Conservation (phyloP, 2,113 vertebrate genomes). For the Centropristis striata region DNA sequence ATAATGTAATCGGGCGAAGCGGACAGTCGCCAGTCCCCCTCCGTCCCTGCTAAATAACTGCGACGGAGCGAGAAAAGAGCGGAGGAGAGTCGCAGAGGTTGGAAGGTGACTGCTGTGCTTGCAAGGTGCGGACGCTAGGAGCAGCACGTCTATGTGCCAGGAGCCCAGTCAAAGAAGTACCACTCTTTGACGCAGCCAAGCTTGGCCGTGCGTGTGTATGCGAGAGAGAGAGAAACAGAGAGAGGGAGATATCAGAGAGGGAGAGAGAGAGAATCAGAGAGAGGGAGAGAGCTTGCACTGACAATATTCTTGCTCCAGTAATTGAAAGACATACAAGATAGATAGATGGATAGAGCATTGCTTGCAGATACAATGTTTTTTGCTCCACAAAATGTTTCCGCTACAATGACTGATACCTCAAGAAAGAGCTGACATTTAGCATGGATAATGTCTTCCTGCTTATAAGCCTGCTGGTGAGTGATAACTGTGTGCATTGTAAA, state of each 20-base stretch:
- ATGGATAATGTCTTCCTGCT: conserved; percentile 23
- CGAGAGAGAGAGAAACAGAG: not conserved
- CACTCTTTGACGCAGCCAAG: conserved; percentile 70
- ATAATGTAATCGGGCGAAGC: conserved; percentile 18
- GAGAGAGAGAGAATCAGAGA: not conserved
- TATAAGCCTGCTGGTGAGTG: conserved; percentile 11
- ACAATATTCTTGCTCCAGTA: not conserved
- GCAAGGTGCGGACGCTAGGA: conserved; percentile 80
- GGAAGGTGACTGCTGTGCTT: conserved; percentile 85
- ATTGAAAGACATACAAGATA: conserved; percentile 8
- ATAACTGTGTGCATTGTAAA: conserved; percentile 35
- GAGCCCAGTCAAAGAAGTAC: conserved; percentile 60
- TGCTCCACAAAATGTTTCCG: conserved; percentile 11
- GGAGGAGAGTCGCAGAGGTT: conserved; percentile 81
- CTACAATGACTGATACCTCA: conserved; percentile 19
- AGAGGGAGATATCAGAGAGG: not conserved
- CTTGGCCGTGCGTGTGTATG: conserved; percentile 1
- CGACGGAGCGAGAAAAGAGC: conserved; percentile 49
- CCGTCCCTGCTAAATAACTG: conserved; percentile 57
- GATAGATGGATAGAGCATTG: conserved; percentile 30
- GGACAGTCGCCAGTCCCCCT: conserved; percentile 18
- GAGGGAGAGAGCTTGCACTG: not conserved
- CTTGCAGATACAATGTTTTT: conserved; percentile 11
- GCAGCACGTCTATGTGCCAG: conserved; percentile 75
- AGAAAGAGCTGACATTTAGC: conserved; percentile 58